These are phyloP conservation scores for Zoanthus gigantus DNA, from an alignment of 92 coral and sea anemone genomes.

Conservation along the genomic window DNA sequence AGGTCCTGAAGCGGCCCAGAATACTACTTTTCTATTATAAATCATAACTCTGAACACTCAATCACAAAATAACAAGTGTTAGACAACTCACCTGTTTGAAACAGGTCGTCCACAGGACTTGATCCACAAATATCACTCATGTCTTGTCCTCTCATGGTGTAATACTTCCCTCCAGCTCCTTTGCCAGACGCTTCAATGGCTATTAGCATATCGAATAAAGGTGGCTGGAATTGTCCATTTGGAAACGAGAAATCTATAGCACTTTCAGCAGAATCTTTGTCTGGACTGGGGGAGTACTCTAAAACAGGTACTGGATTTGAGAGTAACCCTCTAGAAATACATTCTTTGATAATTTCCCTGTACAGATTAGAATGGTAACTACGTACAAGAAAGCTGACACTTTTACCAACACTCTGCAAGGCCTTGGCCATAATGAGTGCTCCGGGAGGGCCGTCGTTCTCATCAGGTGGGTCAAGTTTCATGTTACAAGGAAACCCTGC, in stretches of 20 bases:
- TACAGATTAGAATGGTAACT: slow-evolving; percentile 57
- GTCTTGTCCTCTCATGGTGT: slow-evolving; percentile 24
- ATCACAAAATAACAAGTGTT: background rate
- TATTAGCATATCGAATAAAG: slow-evolving; percentile 83
- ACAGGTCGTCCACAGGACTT: slow-evolving; percentile 91
- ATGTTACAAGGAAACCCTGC: slow-evolving; percentile 65
- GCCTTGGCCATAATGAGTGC: slow-evolving; percentile 79
- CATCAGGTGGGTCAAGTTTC: slow-evolving; percentile 56
- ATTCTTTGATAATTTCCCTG: slow-evolving; percentile 46
- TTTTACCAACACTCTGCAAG: slow-evolving; percentile 59
- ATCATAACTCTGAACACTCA: too few relatives aligned
- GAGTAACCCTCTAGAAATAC: slow-evolving; percentile 56
- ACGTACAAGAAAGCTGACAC: slow-evolving; percentile 68
- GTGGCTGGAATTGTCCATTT: slow-evolving; percentile 47
- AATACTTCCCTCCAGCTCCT: background rate
- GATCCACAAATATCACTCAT: slow-evolving; percentile 50
- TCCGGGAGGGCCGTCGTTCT: slow-evolving; percentile 79
- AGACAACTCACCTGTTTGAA: slow-evolving; percentile 76
- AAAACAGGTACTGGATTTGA: slow-evolving; percentile 53
- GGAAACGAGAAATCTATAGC: slow-evolving; percentile 78
- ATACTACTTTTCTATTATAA: too few relatives aligned
- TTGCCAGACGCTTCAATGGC: slow-evolving; percentile 88
- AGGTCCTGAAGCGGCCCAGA: too few relatives aligned
- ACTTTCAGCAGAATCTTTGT: slow-evolving; percentile 48
- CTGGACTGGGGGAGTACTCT: slow-evolving; percentile 62